Evolutionary conservation across 2,797 vertebrate species (phyloP), one percentile per base, ranked within the genome.

Genomic region (Aphelocoma californica): DNA sequence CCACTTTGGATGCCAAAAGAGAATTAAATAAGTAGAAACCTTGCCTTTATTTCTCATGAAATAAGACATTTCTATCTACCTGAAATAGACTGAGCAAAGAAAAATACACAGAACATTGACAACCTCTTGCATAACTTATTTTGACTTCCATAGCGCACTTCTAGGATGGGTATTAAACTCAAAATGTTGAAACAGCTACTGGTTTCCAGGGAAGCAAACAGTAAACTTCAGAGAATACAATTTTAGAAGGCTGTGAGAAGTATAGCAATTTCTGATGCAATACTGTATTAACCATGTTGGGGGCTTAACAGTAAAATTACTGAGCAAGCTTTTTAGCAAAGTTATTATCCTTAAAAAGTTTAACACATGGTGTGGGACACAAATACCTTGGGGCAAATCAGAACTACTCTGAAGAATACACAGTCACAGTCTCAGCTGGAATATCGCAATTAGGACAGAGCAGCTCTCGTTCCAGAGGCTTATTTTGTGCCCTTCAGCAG

Each of bases 341-440:
- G 28, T 67, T 81, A 71, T 34, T 44, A 51, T 48, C 45, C 69
- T 83, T 51, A 40, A 81, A 89, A 93, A 90, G 34, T 36, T 88
- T 78, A 86, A 90, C 29, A 57, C 81, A 83, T 78, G 34, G 48
- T 94, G 29, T 83, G 65, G 42, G 82, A 88, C 53, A 89, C 28
- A 93, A 88, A 88, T 57, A 92, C 45, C 71, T 92, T 36, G 26
- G 23, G 71, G 89, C 60, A 82, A 85, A 89, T 82, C 45, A 95
- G 69, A 91, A 80, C 45, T 70, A 29, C 60, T 83, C 82, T 83
- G 67, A 93, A 94, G 83, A 86, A 93, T 16, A 92, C 51, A 92
- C 32, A 86, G 14, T 58, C 92, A 31, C 25, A 58, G 82, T 53
- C 77, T 16, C 69, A 94, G 70, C 77, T 93, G 86, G 73, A 91